Evolutionary conservation across 2,113 vertebrate species (phyloP), one percentile per base, ranked within the genome.

Genomic region (Geothlypis trichas): DNA sequence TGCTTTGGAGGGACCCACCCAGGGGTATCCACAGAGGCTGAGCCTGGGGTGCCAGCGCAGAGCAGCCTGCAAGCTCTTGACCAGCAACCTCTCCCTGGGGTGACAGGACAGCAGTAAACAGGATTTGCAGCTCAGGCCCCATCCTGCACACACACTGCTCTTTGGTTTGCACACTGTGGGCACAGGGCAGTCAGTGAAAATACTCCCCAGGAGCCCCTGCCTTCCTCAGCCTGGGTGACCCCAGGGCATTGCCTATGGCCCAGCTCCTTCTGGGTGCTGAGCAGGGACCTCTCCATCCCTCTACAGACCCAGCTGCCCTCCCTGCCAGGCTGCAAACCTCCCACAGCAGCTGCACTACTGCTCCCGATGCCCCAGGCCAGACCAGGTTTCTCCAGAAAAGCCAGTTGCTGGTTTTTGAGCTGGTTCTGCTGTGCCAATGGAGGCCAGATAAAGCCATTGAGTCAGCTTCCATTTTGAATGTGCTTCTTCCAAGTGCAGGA

Each of bases 121-220:
- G 63, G 16, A 30, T 47, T 28, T 77, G 35, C 39, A 54, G 54
- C 11, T 63, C 42, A 26, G 72, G 27, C 4, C 24, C 31, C 30
- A 11, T 67, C 37, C 87, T 62, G 37, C 52, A 87, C 72, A 41
- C 20, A 9, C 30, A 17, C 23, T 20, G 52, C 49, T 57, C 46
- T 46, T 46, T 0, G 0, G 58, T 1, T 5, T 16, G 39, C 71
- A 61, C 0, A 13, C n/a, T 4, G 10, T 1, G 3, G 41, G 62
- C 57, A 61, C 4, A 10, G 27, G 39, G 7, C 4, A 39, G 46
- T 33, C 21, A 5, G 11, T 4, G 6, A 39, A 68, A 61, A 35
- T 0, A 0, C 22, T 18, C 31, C 24, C 16, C 55, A 28, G 65
- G 72, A 95, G 96, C 77, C 87, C 44, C 54, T n/a, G 78, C 82